Evolutionary conservation across 2,113 vertebrate species (phyloP), one percentile per base, ranked within the genome.

Genomic region (Tapirus terrestris): DNA sequence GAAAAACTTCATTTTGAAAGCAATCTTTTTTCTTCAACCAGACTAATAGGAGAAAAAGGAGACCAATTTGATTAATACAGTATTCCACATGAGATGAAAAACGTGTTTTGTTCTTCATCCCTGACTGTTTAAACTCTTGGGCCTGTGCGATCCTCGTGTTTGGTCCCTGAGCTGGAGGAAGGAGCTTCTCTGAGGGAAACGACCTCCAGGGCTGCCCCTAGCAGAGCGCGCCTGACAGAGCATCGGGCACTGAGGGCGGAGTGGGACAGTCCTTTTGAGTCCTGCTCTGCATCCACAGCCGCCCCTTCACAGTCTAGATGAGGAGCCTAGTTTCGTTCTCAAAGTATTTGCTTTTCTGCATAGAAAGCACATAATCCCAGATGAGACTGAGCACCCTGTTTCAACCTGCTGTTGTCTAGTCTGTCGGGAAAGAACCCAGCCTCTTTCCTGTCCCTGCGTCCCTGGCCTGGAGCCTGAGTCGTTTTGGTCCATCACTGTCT

Each of bases 1-100:
- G 60, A 92, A 94, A 89, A 92, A 23, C 73, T 91, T 91, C 45
- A 21, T 96, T 96, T 61, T 86, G 75, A 93, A 93, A 91, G 89
- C 67, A 76, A 0, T 70, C 45, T 76, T 92, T 79, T 91, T 63
- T 65, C 94, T 96, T 90, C 86, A 67, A 1, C 65, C 89, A 82
- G 80, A 76, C 43, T 33, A 73, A 1, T 36, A 33, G 39, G 43
- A 80, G 73, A 56, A 68, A 73, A 84, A 82, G 61, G 48, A 79
- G 53, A 80, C 76, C n/a, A 61, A 18, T 65, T 61, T 85, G 92
- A 87, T 95, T 70, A 45, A 94, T 48, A 56, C 75, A 3, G 3
- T 73, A 18, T 79, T 58, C 82, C 31, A 27, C 31, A 6, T 33
- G 29, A 73, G 76, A 93, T 92, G 67, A 75, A 77, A 97, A 92